Evolutionary conservation across 53 echinoderm and acorn worm genomes (phyloP), one percentile per base, ranked within the genome.

Genomic region (Paelopatides confundens): DNA sequence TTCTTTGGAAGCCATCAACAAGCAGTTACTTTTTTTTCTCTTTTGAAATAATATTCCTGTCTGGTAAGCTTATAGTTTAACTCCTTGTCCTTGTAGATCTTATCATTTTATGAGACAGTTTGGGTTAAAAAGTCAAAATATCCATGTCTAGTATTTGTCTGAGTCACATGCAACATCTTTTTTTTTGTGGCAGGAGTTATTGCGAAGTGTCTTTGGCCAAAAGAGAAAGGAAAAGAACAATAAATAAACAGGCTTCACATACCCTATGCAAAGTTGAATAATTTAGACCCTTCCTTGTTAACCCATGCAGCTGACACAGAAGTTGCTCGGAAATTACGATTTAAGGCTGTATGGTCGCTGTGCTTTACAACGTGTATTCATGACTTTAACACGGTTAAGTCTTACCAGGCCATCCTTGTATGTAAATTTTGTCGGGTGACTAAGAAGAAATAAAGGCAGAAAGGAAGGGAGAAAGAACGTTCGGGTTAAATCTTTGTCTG

Each of bases 361-460:
- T 18, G 18, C 23, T 30, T 70, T 37, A 70, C 39, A 37, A 39
- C 39, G 4, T 70, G 70, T 39, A 37, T 70, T 70, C 70, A 70
- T 70, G 70, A 70, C 70, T 70, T 29, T 39, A 24, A 39, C 70
- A 70, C 70, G 3, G 70, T 70, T 70, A 37, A n/a, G 70, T 39
- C 70, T 37, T 2, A 36, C 36, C 70, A 70, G 36, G 35, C 35
- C 24, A 70, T 21, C 24, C 15, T 54, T 1, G 5, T 58, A 58
- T 58, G 58, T 23, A 58, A 58, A 58, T 58, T n/a, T 4, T 58
- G 21, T 21, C 18, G 58, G 15, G 58, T 58, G 58, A 23, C n/a
- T 58, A 58, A 58, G n/a, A 58, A 58, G n/a, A 58, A 58, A 21
- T 3, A 58, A 21, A n/a, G 2, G 3, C 17, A 58, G 18, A n/a